Evolutionary conservation across 2,888 invertebrate species (phyloP), one percentile per base, ranked within the genome.

Genomic region (Biston stratarius): DNA sequence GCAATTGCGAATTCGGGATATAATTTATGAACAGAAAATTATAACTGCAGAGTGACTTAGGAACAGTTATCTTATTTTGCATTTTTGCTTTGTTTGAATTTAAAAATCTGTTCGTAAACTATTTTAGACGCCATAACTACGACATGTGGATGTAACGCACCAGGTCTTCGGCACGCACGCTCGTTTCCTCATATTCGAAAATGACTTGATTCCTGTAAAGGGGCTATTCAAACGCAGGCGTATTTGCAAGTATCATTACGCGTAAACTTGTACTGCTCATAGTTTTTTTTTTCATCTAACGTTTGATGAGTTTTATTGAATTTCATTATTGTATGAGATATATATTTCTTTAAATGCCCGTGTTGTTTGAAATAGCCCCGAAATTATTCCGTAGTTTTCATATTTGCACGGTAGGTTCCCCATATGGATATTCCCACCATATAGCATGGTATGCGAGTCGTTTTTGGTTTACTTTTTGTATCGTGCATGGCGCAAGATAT

Each of bases 41-140:
- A 11, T 70, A 67, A 75, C 64, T 75, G 71, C 72, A 71, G 76
- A 67, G 57, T 64, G 59, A 66, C 70, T 53, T 67, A 69, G 70
- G 68, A 66, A 55, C 56, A 76, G 74, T 73, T 72, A 73, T 68
- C 67, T 78, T 82, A 65, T 73, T 83, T 85, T 83, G 81, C 80
- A 55, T 77, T 78, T 77, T 74, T 56, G 61, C 66, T 76, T 71
- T 74, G 71, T 67, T 70, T 68, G 61, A 72, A 63, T 62, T 75
- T 70, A 60, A 61, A 71, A 75, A 74, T 83, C 82, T 83, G 84
- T 85, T 84, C 83, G 78, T 82, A 84, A 85, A 83, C 77, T 70
- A 74, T 76, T 76, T 77, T 69, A 74, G 74, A 81, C 83, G 87
- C 87, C 87, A 87, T 87, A 87, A 86, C 87, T 87, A 84, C 86